Conservation (phyloP, 2,113 vertebrate species). For the Chaetodon trifascialis region DNA sequence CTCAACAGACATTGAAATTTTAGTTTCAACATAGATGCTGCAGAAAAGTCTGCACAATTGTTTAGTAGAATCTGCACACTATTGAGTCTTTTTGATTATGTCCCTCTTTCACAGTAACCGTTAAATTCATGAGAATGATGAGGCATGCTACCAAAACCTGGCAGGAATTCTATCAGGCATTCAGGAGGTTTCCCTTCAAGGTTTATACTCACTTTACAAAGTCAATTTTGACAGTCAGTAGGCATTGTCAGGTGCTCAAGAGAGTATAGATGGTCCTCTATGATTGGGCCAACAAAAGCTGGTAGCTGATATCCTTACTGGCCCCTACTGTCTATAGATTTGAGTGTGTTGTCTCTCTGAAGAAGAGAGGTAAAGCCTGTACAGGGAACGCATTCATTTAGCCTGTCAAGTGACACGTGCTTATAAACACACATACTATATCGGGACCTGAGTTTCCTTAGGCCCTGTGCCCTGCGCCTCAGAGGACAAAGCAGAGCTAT, state of each 20-base stretch:
- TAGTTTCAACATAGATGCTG: not conserved
- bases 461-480: not conserved
- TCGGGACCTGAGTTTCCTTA: not conserved
- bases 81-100: not conserved
- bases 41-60: not conserved
- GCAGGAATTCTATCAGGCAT: not conserved
- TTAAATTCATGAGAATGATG: not conserved
- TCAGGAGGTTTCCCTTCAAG: not conserved
- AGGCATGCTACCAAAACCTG: not conserved
- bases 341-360: slow-evolving; percentile 1
- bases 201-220: not conserved
- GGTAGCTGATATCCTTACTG: not conserved
- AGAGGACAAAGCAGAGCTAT: not conserved
- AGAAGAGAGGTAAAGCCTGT: not conserved
- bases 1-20: not conserved
- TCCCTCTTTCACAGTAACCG: not conserved
- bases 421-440: not conserved
- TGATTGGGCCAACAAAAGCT: not conserved
- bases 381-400: not conserved
- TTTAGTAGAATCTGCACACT: not conserved
- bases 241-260: not conserved
- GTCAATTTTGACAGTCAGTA: not conserved
- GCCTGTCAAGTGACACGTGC: not conserved
- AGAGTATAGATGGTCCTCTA: slow-evolving; percentile 3
- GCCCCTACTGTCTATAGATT: not conserved